These are phyloP conservation scores for Parnassius orleans DNA, from an alignment of 2,888 invertebrate species.

Conservation along the genomic window DNA sequence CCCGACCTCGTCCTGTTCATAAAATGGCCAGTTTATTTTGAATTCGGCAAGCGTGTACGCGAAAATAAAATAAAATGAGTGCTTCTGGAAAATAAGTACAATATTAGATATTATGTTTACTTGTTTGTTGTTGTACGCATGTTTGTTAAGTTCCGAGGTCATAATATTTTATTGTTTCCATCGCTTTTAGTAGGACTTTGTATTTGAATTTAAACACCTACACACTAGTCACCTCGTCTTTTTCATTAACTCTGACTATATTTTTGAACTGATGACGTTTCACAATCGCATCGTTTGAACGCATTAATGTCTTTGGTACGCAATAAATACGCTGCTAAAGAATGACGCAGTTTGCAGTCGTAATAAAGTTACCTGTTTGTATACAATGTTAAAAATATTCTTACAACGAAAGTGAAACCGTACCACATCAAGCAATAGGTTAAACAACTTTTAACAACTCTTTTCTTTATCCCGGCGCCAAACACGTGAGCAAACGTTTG, in stretches of 20 bases:
- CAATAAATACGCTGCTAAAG: no score
- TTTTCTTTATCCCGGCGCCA: no score
- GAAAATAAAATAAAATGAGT: slow-evolving; percentile 46
- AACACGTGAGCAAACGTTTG: no score
- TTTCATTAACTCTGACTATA: slow-evolving; percentile 20
- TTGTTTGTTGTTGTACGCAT: no score
- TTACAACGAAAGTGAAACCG: no score
- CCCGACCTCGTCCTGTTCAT: slow-evolving; percentile 58
- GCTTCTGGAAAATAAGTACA: slow-evolving; percentile 30
- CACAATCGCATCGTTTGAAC: not conserved
- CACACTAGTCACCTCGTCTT: slow-evolving; percentile 25
- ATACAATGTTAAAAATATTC: no score
- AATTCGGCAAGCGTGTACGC: slow-evolving; percentile 54
- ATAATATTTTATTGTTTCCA: slow-evolving; percentile 39
- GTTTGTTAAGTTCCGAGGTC: slow-evolving; percentile 36
- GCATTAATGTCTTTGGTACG: not conserved
- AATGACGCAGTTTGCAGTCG: no score
- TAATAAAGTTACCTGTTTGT: no score
- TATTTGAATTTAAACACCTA: slow-evolving; percentile 40
- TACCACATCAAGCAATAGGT: no score
- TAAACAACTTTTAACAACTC: no score
- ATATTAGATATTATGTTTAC: no score
- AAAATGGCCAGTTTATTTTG: slow-evolving; percentile 67
- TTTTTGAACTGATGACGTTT: slow-evolving; percentile 13
- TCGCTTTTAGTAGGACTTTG: slow-evolving; percentile 46